Evolutionary conservation across 2,888 invertebrate species (phyloP), one percentile per base, ranked within the genome.

Genomic region (Eledona agricola): DNA sequence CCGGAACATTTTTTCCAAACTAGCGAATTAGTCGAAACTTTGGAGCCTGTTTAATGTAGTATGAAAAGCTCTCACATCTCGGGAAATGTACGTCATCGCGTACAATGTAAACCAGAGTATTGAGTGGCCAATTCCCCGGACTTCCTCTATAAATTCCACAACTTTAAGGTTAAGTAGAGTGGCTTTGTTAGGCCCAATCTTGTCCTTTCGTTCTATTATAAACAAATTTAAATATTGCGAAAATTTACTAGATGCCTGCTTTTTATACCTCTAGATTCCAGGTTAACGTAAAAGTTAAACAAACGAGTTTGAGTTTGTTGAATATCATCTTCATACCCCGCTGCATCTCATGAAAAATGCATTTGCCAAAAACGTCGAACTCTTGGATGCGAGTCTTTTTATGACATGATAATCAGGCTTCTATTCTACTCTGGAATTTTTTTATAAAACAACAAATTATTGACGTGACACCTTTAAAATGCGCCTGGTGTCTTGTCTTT

Each of bases 261-360:
- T 38, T 42, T 31, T 28, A 25, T 11, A 2, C 5, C 31, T 42
- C 29, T 42, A 31, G 29, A 31, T 42, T 42, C 42, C 42, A 20
- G 29, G 13, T 7, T 22, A 19, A 29, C 20, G 10, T 42, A 9
- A 7, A 15, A 22, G 22, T 25, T 45, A 45, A 45, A 45, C 45
- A 45, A 45, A 34, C 32, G 15, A 45, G 34, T 34, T 16, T 22
- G 10, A 29, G 45, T 23, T 45, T 22, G 32, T 13, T 10, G 34
- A 31, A 43, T 43, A 31, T 45, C 19, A 45, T 28, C 35, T 47
- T 37, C 32, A 37, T 47, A 37, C 35, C 37, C 25, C 16, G 45
- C 47, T 47, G 47, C 47, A 47, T 26, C 47, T 47, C 47, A 47
- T 47, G 28, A 28, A 47, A 37, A 28, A 47, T 47, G 47, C 47